Evolutionary conservation across 2,797 vertebrate genomes (phyloP).

Genomic region (Pelodytes ibericus): DNA sequence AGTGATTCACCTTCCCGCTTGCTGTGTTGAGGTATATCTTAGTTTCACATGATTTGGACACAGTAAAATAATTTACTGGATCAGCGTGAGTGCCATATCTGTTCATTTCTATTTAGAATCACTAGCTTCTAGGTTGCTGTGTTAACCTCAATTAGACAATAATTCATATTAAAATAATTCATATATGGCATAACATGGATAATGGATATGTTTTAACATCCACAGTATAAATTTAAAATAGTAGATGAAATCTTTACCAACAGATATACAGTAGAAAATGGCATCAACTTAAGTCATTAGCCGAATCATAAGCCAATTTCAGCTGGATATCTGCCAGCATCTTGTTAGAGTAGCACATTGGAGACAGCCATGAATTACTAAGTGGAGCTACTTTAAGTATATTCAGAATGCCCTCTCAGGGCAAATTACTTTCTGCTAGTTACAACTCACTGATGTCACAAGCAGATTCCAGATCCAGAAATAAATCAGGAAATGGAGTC

Average conservation of each 20-base stretch:
- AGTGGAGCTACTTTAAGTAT: not conserved
- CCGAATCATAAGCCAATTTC: not conserved
- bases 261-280: not conserved
- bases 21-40: too few relatives aligned
- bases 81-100: too few relatives aligned
- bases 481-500: not conserved
- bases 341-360: not conserved
- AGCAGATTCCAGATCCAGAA: not conserved
- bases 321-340: not conserved
- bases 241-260: not conserved
- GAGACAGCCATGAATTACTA: not conserved
- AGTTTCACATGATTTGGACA: too few relatives aligned
- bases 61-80: too few relatives aligned
- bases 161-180: too few relatives aligned
- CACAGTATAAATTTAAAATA: too few relatives aligned
- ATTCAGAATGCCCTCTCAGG: not conserved
- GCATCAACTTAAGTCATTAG: not conserved
- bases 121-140: too few relatives aligned
- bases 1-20: too few relatives aligned
- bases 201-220: too few relatives aligned
- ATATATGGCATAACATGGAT: too few relatives aligned
- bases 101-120: too few relatives aligned
- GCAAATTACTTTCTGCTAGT: conserved; percentile 7
- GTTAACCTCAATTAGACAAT: too few relatives aligned
- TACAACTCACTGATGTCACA: not conserved